phyloP scores from a whole-genome alignment of 2,888 invertebrate species.

The Agrotis exclamationis region DNA sequence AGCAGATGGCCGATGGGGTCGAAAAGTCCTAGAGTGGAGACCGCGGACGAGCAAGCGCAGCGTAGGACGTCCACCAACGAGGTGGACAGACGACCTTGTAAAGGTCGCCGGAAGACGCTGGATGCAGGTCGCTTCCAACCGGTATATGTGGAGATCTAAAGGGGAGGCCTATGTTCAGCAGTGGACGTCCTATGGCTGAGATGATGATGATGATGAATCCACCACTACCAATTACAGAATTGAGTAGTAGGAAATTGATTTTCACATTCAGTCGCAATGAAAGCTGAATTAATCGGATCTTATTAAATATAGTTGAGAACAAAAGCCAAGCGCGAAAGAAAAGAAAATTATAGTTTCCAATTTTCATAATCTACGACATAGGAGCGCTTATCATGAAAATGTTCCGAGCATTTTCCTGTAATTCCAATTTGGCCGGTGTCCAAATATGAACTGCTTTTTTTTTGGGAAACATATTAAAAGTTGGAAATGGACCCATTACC shows the following conservation, averaged over 20 bases:
- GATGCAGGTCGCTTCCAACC: too few relatives aligned
- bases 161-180: too few relatives aligned
- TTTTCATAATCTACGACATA: conserved; percentile 51
- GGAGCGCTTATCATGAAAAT: conserved; percentile 58
- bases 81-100: too few relatives aligned
- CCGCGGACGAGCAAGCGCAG: too few relatives aligned
- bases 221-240: conserved; percentile 12
- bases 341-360: conserved; percentile 47
- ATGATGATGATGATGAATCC: too few relatives aligned
- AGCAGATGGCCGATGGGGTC: too few relatives aligned
- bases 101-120: too few relatives aligned
- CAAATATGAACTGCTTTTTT: conserved; percentile 58
- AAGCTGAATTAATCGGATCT: conserved; percentile 29
- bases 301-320: conserved; percentile 36
- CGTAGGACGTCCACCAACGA: too few relatives aligned
- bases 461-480: conserved; percentile 50
- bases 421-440: conserved; percentile 67
- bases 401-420: conserved; percentile 59
- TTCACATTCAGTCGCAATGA: conserved; percentile 19
- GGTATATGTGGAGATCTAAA: too few relatives aligned
- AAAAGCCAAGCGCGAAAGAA: conserved; percentile 24
- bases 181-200: too few relatives aligned
- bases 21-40: too few relatives aligned
- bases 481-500: conserved; percentile 54
- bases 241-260: conserved; percentile 32